Conservation (phyloP, 2,113 vertebrate species). For the Forbesichthys papilliferus region DNA sequence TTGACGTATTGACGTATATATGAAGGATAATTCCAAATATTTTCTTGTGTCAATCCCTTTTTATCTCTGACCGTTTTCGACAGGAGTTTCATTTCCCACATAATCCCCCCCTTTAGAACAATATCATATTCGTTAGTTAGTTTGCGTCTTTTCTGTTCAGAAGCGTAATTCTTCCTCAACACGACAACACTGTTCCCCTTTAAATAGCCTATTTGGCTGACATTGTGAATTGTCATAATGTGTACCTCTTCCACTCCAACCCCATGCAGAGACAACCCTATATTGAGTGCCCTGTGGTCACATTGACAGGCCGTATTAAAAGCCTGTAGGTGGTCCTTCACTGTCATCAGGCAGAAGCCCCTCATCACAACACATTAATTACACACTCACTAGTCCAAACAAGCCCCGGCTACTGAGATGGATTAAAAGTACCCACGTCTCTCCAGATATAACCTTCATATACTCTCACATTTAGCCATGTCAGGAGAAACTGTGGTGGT, state of each 20-base stretch:
- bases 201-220: not conserved
- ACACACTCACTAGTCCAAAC: constrained; percentile 55
- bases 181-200: not conserved
- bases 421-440: constrained; percentile 25
- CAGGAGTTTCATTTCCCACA: too few relatives aligned
- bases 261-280: constrained; percentile 42
- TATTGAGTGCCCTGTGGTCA: constrained; percentile 59
- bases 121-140: too few relatives aligned
- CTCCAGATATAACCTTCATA: constrained; percentile 7
- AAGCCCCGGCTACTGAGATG: constrained; percentile 25
- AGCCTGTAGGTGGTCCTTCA: constrained; percentile 72
- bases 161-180: not conserved
- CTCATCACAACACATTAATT: constrained; percentile 73
- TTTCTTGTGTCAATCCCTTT: not conserved
- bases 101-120: too few relatives aligned
- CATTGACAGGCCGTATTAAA: constrained; percentile 78
- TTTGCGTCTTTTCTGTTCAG: too few relatives aligned
- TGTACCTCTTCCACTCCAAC: constrained; percentile 38
- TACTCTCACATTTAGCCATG: not conserved
- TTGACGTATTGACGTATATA: too few relatives aligned
- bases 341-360: constrained; percentile 71
- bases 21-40: too few relatives aligned
- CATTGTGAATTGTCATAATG: constrained; percentile 1
- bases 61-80: too few relatives aligned
- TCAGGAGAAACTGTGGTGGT: too few relatives aligned